phyloP scores from a whole-genome alignment of 1,140 invertebrate species.

The Ostrea edulis region DNA sequence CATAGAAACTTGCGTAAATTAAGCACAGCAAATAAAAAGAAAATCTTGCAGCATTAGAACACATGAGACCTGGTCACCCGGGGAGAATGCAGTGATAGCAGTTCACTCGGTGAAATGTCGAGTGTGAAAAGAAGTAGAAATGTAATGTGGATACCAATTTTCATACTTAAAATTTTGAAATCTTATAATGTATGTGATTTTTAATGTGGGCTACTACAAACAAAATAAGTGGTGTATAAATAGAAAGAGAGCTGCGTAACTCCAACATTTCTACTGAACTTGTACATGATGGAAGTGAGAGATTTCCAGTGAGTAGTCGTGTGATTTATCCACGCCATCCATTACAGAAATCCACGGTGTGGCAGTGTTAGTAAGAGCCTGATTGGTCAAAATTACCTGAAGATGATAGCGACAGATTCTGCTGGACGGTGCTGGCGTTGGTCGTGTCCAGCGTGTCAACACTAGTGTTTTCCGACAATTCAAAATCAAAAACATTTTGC shows the following conservation, averaged over 20 bases:
- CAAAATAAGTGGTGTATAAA: no score
- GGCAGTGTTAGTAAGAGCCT: background rate
- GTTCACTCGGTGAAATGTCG: no score
- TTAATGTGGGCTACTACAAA: no score
- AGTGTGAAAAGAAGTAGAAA: no score
- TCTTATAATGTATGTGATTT: no score
- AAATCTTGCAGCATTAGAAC: background rate
- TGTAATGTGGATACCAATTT: no score
- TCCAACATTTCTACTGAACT: no score
- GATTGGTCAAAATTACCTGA: conserved; percentile 44
- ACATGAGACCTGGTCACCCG: background rate
- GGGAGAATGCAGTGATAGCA: background rate
- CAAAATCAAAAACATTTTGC: conserved; percentile 59
- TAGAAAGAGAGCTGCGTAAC: no score
- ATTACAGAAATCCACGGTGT: background rate
- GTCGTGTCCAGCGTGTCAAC: conserved; percentile 38
- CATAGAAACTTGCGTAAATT: background rate
- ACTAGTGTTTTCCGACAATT: conserved; percentile 52
- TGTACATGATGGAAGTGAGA: no score
- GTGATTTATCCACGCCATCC: no score
- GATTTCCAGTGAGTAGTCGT: no score
- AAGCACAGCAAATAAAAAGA: background rate
- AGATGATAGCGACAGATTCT: conserved; percentile 56
- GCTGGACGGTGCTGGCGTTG: conserved; percentile 3
- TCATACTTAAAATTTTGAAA: no score